These are phyloP conservation scores for Lampris megalopsis DNA, from an alignment of 2,113 vertebrate species.

Conservation along the genomic window DNA sequence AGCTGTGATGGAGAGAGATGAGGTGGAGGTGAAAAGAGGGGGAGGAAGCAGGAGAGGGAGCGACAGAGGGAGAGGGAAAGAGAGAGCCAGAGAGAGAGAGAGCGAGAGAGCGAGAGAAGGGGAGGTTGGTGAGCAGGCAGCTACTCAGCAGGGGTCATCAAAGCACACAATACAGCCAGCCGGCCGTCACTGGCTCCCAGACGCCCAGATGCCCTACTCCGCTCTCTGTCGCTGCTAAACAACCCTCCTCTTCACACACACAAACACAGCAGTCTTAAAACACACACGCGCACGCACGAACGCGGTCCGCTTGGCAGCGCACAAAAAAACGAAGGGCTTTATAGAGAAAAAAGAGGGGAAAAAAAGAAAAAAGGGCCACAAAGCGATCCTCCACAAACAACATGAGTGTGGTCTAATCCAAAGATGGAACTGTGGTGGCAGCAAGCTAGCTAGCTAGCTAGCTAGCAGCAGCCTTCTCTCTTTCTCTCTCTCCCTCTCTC, in stretches of 20 bases:
- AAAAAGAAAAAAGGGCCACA: not conserved
- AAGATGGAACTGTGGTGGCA: slow-evolving; percentile 24
- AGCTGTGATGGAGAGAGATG: slow-evolving; percentile 86
- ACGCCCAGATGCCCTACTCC: slow-evolving; percentile 85
- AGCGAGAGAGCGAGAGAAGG: slow-evolving; percentile 59
- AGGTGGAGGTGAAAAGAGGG: slow-evolving; percentile 58
- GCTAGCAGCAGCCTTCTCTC: slow-evolving; percentile 51
- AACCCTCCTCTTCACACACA: slow-evolving; percentile 66
- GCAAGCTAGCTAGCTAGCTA: slow-evolving; percentile 15
- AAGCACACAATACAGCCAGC: slow-evolving; percentile 91
- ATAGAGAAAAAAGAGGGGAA: not conserved
- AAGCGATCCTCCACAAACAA: slow-evolving; percentile 38
- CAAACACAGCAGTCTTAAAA: slow-evolving; percentile 2
- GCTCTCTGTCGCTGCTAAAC: slow-evolving; percentile 68
- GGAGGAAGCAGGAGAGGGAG: slow-evolving; percentile 37
- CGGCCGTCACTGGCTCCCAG: slow-evolving; percentile 82
- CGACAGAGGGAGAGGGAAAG: slow-evolving; percentile 61
- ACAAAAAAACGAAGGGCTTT: slow-evolving; percentile 53
- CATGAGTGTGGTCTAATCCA: slow-evolving; percentile 38
- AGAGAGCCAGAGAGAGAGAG: slow-evolving; percentile 54
- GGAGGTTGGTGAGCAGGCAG: slow-evolving; percentile 87
- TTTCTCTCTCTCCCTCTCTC: not conserved
- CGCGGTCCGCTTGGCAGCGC: slow-evolving; percentile 10
- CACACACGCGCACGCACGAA: slow-evolving; percentile 38
- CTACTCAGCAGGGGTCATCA: slow-evolving; percentile 94